These are phyloP conservation scores for Drosophila rellima DNA, from an alignment of 2,888 invertebrate genomes.

Conservation along the genomic window DNA sequence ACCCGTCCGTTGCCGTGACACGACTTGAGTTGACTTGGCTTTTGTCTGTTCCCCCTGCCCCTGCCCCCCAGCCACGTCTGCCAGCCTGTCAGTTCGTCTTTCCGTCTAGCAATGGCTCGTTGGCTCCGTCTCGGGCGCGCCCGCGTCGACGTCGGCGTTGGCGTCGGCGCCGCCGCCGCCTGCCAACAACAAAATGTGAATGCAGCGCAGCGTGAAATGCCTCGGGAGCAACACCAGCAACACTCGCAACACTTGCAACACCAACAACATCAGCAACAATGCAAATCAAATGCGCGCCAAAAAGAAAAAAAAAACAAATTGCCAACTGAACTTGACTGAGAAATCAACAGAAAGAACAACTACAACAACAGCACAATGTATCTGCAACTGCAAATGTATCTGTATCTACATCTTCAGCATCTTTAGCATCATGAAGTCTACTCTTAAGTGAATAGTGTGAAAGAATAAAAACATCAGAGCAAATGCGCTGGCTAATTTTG, in stretches of 20 bases:
- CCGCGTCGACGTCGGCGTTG: slow-evolving; percentile 60
- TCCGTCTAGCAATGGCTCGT: slow-evolving; percentile 74
- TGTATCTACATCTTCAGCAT: slow-evolving; percentile 8
- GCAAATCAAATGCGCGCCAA: slow-evolving; percentile 71
- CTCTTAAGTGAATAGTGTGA: slow-evolving; percentile 56
- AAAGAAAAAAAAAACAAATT: slow-evolving; percentile 69
- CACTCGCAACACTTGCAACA: slow-evolving; percentile 39
- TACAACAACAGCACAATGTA: slow-evolving; percentile 20
- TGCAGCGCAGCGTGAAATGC: slow-evolving; percentile 74
- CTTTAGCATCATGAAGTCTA: slow-evolving; percentile 34
- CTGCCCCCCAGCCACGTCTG: slow-evolving; percentile 19
- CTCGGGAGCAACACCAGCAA: slow-evolving; percentile 58
- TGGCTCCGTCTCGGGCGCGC: slow-evolving; percentile 65
- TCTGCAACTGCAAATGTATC: slow-evolving; percentile 16
- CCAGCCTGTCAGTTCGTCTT: slow-evolving; percentile 45
- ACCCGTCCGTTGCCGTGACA: slow-evolving; percentile 36
- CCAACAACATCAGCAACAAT: slow-evolving; percentile 50
- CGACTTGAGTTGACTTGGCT: slow-evolving; percentile 75
- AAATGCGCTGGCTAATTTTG: slow-evolving; percentile 20
- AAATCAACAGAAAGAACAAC: slow-evolving; percentile 65
- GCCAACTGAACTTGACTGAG: slow-evolving; percentile 84
- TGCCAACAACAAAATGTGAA: slow-evolving; percentile 68
- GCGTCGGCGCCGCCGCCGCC: slow-evolving; percentile 66
- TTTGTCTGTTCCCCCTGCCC: slow-evolving; percentile 59
- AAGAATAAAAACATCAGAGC: slow-evolving; percentile 22